Conservation (phyloP, 2,797 vertebrate genomes). For the Menidia menidia region DNA sequence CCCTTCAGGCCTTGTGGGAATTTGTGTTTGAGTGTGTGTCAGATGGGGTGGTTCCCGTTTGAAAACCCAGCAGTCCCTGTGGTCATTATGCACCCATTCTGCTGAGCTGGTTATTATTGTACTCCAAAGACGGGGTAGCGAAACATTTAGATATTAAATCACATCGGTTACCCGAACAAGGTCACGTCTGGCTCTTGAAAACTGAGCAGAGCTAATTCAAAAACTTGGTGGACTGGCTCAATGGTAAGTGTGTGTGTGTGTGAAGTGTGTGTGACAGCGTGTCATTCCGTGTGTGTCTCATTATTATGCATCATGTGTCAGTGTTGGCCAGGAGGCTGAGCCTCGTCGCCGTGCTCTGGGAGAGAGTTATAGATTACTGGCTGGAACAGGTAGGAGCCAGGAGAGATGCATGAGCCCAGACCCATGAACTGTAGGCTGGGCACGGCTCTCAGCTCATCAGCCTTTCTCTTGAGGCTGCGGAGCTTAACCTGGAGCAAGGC, state of each 20-base stretch:
- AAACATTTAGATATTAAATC: conserved; percentile 71
- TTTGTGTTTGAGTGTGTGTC: conserved; percentile 58
- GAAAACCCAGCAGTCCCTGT: conserved; percentile 56
- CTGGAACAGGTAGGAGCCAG: conserved; percentile 69
- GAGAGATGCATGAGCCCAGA: conserved; percentile 67
- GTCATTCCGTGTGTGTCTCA: conserved; percentile 69
- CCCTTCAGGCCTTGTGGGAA: conserved; percentile 45
- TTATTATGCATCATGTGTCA: conserved; percentile 78
- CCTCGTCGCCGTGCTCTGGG: conserved; percentile 67
- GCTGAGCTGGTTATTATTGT: conserved; percentile 69
- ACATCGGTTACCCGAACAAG: conserved; percentile 60
- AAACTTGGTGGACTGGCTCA: conserved; percentile 49
- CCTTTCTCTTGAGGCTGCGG: conserved; percentile 75
- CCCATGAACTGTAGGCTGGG: conserved; percentile 86
- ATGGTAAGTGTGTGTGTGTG: conserved; percentile 57
- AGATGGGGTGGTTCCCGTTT: conserved; percentile 49
- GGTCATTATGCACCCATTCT: conserved; percentile 72
- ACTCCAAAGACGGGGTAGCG: conserved; percentile 52
- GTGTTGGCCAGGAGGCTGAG: conserved; percentile 78
- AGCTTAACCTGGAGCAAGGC: conserved; percentile 90
- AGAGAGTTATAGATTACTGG: conserved; percentile 82
- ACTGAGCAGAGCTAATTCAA: conserved; percentile 33
- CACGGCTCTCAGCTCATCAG: conserved; percentile 92
- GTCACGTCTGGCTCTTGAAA: conserved; percentile 45
- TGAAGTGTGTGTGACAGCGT: conserved; percentile 60